Percentiles rank a stretch among this genome's conserved stretches.
phyloP scores from a whole-genome alignment of 2,888 invertebrate species.

The Cephus rjabovi region DNA sequence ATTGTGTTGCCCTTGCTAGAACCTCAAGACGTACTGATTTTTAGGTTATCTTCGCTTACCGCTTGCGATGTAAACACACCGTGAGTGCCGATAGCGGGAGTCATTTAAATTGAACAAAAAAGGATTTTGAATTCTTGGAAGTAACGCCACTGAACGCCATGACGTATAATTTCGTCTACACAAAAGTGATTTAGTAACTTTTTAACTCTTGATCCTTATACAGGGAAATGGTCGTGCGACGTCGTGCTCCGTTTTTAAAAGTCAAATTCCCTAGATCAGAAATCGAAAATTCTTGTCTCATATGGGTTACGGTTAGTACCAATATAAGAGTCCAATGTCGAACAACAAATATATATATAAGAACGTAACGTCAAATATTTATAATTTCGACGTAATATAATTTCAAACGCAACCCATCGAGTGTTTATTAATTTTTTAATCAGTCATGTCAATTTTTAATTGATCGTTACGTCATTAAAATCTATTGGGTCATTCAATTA shows the following conservation, averaged over 20 bases:
- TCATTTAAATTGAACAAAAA: background rate
- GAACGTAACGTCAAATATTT: background rate
- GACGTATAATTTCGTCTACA: background rate
- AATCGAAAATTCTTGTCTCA: too few species aligned
- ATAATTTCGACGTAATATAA: background rate
- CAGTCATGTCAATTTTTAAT: background rate
- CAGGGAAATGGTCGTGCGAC: too few species aligned
- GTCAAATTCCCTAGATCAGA: too few species aligned
- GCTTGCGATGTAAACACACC: background rate
- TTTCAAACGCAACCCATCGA: background rate
- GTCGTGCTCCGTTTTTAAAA: too few species aligned
- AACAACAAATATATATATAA: too few species aligned
- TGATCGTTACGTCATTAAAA: background rate
- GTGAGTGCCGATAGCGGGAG: background rate
- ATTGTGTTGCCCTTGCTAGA: conserved; percentile 27
- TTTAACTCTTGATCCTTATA: background rate
- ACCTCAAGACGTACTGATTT: background rate
- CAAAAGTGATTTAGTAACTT: background rate
- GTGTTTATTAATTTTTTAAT: too few species aligned
- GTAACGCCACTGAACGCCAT: background rate
- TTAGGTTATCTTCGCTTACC: background rate
- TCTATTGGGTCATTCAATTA: background rate
- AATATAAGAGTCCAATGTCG: too few species aligned
- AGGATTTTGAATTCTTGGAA: background rate
- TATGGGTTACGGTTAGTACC: too few species aligned